Percentiles rank a stretch among this genome's conserved stretches.
phyloP scores from a whole-genome alignment of 1,140 invertebrate species.

The Diploscapter pachys region DNA sequence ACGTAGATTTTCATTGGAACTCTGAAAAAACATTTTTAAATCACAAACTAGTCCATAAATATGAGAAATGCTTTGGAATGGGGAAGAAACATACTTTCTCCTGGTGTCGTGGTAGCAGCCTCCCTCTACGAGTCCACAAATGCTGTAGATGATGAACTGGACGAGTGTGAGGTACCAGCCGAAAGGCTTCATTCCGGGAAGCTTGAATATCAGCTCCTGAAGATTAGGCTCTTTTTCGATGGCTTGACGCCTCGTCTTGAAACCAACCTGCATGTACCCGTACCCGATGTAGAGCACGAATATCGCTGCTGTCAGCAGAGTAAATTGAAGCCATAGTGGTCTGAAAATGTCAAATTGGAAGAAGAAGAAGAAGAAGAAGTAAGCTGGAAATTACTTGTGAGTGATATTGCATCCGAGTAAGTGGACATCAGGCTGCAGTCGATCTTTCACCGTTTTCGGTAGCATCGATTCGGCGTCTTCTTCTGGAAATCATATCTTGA shows the following conservation, averaged over 20 bases:
- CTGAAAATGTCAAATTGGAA: conserved; percentile 22
- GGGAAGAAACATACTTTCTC: conserved; percentile 67
- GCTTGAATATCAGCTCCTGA: conserved; percentile 82
- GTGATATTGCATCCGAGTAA: conserved; percentile 43
- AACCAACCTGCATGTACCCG: conserved; percentile 76
- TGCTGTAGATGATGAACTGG: conserved; percentile 81
- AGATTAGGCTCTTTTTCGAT: conserved; percentile 33
- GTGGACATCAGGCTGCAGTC: conserved; percentile 22
- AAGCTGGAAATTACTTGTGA: conserved; percentile 27
- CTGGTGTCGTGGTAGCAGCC: conserved; percentile 66
- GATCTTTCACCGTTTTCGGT: not conserved
- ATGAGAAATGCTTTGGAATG: too few relatives aligned
- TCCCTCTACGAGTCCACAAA: conserved; percentile 76
- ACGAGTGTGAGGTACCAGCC: conserved; percentile 88
- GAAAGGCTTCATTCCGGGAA: conserved; percentile 80
- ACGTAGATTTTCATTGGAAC: conserved; percentile 79
- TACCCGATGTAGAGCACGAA: conserved; percentile 84
- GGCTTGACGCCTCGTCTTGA: conserved; percentile 6
- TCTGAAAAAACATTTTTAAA: conserved; percentile 64
- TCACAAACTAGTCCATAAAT: too few relatives aligned
- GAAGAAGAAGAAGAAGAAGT: conserved; percentile 1
- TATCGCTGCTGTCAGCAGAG: conserved; percentile 73
- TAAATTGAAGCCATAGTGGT: conserved; percentile 67
- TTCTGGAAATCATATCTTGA: too few relatives aligned
- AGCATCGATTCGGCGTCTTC: too few relatives aligned